Conservation (phyloP, 2,797 vertebrate genomes). For the Molossus molossus region DNA sequence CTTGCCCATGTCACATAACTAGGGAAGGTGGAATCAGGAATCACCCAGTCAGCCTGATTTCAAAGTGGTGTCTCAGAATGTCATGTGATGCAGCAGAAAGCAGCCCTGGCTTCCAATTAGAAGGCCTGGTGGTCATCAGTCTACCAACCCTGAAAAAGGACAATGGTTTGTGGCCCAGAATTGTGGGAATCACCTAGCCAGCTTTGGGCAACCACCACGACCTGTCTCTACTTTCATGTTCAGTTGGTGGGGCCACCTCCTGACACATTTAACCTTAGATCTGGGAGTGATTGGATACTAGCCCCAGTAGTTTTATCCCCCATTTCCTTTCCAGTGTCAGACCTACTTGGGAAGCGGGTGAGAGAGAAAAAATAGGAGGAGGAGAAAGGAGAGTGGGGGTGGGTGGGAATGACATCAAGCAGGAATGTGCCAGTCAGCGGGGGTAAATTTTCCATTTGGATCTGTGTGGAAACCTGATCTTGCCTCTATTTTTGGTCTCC, state of each 20-base stretch:
- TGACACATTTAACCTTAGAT: slow-evolving; percentile 39
- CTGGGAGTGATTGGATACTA: slow-evolving; percentile 25
- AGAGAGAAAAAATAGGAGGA: slow-evolving; percentile 48
- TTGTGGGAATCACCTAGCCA: background rate
- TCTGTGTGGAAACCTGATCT: slow-evolving; percentile 89
- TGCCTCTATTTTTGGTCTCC: slow-evolving; percentile 88
- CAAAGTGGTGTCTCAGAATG: background rate
- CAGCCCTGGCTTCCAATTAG: background rate
- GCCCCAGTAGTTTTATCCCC: slow-evolving; percentile 28
- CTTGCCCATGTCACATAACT: background rate
- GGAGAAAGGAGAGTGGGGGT: slow-evolving; percentile 72
- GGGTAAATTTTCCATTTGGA: slow-evolving; percentile 89
- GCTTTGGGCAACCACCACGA: slow-evolving; percentile 10
- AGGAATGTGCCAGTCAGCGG: slow-evolving; percentile 90
- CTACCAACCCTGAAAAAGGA: background rate
- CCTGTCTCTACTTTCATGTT: background rate
- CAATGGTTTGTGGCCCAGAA: background rate
- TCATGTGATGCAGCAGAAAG: background rate
- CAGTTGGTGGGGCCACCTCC: background rate
- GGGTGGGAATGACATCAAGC: slow-evolving; percentile 88
- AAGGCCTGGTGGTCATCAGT: background rate
- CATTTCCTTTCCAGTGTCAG: slow-evolving; percentile 61
- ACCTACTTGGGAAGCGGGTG: slow-evolving; percentile 37
- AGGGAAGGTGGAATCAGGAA: background rate
- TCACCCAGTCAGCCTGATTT: background rate